Base-by-base conservation (phyloP, 2,888 invertebrate genomes). In the Dusona sp. region DNA sequence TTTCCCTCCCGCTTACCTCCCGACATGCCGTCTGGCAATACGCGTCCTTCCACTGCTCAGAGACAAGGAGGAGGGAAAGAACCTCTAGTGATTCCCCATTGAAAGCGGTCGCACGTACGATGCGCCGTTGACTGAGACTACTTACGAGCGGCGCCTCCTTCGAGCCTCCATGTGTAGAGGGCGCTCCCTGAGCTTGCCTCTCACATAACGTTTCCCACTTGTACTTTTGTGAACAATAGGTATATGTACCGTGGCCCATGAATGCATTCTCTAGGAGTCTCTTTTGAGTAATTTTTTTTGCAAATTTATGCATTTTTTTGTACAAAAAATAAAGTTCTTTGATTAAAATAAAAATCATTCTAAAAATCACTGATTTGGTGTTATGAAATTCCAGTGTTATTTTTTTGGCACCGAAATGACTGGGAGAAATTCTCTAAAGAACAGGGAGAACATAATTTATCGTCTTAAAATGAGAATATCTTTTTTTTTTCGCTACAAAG, bases 41-140 rank as follows among this genome's bases (percentile, higher is more conserved):
- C 80, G 68, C 83, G 74, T 29, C 64, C 72, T 79, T 87, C 74
- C 65, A 79, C 79, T 79, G 81, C 86, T 86, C 72, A 68, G 80
- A 78, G 36, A 33, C 29, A 29, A 54, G 38, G 45, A 25, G 42
- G 64, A 51, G 54, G 25, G 68, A 57, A 61, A 36, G 77, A 64
- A 16, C 48, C 64, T 51, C 29, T 33, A 57, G 65, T 57, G 65
- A 82, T 68, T 88, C 90, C 78, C 91, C 92, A 92, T 92, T 92
- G 92, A 93, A 92, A 91, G 91, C 91, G 90, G 90, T 87, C 82
- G 90, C 90, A 90, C 91, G 93, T 91, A 91, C 91, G 92, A 89
- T 90, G 88, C 88, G 88, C 88, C 92, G 91, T 89, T 87, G 88
- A 89, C 89, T 81, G 77, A 79, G 57, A 88, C 89, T 87, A 89